Conservation (phyloP, 2,113 vertebrate species). For the Phylloscopus whistleri region DNA sequence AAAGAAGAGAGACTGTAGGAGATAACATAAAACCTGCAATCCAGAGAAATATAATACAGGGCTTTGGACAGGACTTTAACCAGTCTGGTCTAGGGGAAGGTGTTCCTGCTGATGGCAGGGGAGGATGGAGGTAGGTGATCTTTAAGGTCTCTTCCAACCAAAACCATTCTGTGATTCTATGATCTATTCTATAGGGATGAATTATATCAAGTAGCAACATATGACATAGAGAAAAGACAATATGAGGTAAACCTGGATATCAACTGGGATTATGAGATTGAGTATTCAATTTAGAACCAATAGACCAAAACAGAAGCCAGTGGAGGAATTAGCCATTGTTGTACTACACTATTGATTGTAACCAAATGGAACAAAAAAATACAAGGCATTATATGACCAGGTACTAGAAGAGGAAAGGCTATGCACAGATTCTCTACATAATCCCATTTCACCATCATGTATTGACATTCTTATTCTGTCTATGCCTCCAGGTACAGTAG, state of each 20-base stretch:
- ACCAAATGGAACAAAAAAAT: neutral
- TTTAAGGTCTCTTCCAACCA: neutral
- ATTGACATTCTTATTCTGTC: neutral
- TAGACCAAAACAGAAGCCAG: neutral
- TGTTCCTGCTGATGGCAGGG: neutral
- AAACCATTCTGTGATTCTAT: neutral
- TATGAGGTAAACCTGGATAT: neutral
- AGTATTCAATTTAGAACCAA: neutral
- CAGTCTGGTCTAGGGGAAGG: neutral
- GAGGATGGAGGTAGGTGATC: neutral
- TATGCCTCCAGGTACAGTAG: neutral
- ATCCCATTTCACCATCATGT: neutral
- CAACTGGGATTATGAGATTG: neutral
- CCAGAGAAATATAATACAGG: neutral
- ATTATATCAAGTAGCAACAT: neutral
- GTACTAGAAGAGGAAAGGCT: neutral
- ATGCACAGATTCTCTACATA: neutral
- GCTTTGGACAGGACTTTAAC: neutral
- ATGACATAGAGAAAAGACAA: neutral
- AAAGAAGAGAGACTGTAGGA: neutral
- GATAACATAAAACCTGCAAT: neutral
- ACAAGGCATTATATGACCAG: neutral
- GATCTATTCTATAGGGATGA: neutral
- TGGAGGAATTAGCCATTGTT: neutral
- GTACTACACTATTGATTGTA: neutral